phyloP scores from a whole-genome alignment of 2,797 vertebrate genomes.

The Iguana delicatissima region DNA sequence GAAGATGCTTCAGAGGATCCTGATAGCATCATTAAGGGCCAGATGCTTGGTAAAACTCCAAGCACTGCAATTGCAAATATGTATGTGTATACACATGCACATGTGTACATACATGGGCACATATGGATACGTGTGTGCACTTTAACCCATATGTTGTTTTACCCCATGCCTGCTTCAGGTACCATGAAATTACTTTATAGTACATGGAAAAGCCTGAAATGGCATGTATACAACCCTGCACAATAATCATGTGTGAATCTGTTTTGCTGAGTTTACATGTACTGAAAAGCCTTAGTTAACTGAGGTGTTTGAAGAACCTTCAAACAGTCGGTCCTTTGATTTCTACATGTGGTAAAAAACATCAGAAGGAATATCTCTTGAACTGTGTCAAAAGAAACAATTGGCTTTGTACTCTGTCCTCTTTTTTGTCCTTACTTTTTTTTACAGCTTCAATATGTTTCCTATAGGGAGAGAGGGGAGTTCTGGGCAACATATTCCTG shows the following conservation, averaged over 20 bases:
- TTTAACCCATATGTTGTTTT: neutral
- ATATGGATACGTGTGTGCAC: neutral
- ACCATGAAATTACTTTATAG: neutral
- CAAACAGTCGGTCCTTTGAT: neutral
- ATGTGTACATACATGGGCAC: neutral
- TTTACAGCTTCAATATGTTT: neutral
- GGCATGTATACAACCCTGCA: neutral
- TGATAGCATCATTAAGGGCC: neutral
- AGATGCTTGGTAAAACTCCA: neutral
- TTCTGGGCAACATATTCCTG: neutral
- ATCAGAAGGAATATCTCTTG: conserved; percentile 39
- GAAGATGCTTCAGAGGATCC: neutral
- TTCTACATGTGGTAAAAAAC: conserved; percentile 22
- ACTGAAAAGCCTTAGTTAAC: neutral
- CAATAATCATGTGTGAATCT: too few species aligned
- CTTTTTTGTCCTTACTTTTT: neutral
- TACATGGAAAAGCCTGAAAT: neutral
- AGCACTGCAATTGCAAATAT: neutral
- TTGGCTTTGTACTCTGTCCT: neutral
- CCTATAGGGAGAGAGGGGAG: neutral
- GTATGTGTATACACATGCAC: neutral
- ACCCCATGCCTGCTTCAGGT: neutral
- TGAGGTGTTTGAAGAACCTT: conserved; percentile 13
- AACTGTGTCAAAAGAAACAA: conserved; percentile 25
- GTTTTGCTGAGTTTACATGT: neutral